A percentile compares a stretch with the other conserved stretches of the same genome.
Conservation (phyloP, 2,113 vertebrate genomes). For the Pampusana beccarii region DNA sequence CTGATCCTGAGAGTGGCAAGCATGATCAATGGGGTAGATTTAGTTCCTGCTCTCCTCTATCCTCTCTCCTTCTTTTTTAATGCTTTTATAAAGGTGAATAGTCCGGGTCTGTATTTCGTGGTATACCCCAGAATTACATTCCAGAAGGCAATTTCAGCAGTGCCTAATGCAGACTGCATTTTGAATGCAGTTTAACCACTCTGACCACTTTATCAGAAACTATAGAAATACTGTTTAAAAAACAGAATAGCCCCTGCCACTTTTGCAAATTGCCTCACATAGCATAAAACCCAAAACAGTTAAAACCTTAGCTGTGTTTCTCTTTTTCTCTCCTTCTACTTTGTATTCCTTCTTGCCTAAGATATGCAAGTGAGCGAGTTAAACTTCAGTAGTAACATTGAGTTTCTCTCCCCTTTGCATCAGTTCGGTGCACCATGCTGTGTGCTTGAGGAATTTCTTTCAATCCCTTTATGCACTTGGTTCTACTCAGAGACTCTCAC, state of each 20-base stretch:
- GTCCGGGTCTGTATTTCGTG: neutral
- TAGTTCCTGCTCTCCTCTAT: neutral
- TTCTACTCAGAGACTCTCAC: neutral
- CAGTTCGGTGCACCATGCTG: neutral
- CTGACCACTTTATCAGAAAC: neutral
- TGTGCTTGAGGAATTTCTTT: neutral
- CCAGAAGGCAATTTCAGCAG: neutral
- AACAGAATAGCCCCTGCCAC: neutral
- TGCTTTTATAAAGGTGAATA: neutral
- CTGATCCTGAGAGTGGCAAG: neutral
- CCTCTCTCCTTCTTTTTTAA: neutral
- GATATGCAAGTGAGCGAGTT: neutral
- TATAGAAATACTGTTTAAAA: neutral
- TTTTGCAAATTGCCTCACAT: neutral
- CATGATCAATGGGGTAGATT: neutral
- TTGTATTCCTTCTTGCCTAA: neutral
- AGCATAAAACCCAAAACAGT: neutral
- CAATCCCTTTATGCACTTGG: neutral
- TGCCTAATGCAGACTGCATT: neutral
- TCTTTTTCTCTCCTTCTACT: neutral
- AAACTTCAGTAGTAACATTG: rapidly evolving
- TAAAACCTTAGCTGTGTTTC: neutral
- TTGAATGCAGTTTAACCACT: neutral
- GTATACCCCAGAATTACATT: neutral
- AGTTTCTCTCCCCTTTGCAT: neutral